Conservation (phyloP, 2,797 vertebrate species). For the Delichon dasypus region DNA sequence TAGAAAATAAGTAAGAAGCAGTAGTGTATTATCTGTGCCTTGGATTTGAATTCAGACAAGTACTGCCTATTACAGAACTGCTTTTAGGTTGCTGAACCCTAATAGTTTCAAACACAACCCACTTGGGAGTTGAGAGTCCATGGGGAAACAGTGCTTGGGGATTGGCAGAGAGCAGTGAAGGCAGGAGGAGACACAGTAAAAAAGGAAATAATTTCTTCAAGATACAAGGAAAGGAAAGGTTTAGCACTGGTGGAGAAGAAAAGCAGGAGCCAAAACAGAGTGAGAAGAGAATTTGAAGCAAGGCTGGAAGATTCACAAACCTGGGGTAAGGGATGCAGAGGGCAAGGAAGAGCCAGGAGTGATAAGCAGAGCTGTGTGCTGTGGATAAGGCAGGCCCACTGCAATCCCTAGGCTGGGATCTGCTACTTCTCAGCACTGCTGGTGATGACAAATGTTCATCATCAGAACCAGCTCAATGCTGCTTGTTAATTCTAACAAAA, state of each 20-base stretch:
- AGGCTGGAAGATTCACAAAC: not conserved
- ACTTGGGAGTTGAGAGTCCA: not conserved
- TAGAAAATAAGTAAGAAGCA: not conserved
- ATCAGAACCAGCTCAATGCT: not conserved
- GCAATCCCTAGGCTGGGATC: fast-evolving
- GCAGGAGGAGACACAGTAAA: not conserved
- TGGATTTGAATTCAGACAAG: not conserved
- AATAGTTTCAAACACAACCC: not conserved
- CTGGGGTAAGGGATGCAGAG: not conserved
- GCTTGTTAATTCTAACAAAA: not conserved
- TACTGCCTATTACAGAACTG: not conserved
- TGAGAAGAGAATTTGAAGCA: not conserved
- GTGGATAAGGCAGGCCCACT: not conserved
- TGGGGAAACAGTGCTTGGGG: not conserved
- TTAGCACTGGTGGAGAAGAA: not conserved
- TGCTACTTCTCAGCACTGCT: not conserved
- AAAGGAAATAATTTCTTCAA: not conserved
- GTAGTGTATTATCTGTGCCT: not conserved
- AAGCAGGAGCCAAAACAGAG: not conserved
- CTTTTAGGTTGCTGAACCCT: not conserved
- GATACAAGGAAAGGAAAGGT: not conserved
- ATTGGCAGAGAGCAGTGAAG: not conserved
- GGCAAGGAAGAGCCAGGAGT: not conserved
- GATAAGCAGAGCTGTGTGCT: not conserved
- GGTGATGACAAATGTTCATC: not conserved